A percentile compares a stretch with the other conserved stretches of the same genome.
Evolutionary conservation across 92 coral and sea anemone genomes (phyloP).

Genomic region (Meandrina meandrites): DNA sequence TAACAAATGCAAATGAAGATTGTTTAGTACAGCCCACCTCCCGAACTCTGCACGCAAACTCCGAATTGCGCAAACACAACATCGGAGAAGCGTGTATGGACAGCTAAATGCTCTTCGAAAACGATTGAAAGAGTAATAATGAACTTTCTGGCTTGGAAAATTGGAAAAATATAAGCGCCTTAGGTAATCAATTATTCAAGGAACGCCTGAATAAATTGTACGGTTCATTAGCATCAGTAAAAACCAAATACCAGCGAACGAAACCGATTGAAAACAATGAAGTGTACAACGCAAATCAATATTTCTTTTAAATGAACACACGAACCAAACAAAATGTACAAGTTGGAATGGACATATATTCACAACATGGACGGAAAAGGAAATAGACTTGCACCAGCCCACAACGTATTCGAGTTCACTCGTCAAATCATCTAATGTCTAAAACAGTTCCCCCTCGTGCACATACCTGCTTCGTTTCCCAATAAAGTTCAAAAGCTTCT

Average conservation of each 20-base stretch:
- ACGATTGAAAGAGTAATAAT: background rate
- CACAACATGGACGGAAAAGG: background rate
- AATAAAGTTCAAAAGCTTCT: slow-evolving; percentile 94
- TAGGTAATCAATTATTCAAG: slow-evolving; percentile 36
- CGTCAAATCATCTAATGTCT: slow-evolving; percentile 49
- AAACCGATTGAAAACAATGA: background rate
- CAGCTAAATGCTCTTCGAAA: background rate
- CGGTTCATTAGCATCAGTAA: slow-evolving; percentile 10
- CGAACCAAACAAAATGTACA: background rate
- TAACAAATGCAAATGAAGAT: background rate
- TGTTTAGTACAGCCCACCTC: background rate
- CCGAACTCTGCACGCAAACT: slow-evolving; percentile 2
- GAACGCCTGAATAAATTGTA: slow-evolving; percentile 28
- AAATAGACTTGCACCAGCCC: background rate
- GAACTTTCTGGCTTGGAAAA: background rate
- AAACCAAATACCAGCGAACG: background rate
- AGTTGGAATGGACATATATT: background rate
- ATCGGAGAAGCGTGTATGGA: background rate
- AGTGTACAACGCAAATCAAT: background rate
- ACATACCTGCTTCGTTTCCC: slow-evolving; percentile 94
- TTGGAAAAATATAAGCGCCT: slow-evolving; percentile 4
- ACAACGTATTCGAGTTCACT: slow-evolving; percentile 14
- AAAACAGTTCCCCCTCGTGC: slow-evolving; percentile 40
- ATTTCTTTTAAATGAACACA: background rate
- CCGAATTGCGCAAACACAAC: slow-evolving; percentile 25